A percentile compares a stretch with the other conserved stretches of the same genome.
These are phyloP conservation scores for Drosophila mauritiana DNA, from an alignment of 1,140 invertebrate species.

Conservation along the genomic window DNA sequence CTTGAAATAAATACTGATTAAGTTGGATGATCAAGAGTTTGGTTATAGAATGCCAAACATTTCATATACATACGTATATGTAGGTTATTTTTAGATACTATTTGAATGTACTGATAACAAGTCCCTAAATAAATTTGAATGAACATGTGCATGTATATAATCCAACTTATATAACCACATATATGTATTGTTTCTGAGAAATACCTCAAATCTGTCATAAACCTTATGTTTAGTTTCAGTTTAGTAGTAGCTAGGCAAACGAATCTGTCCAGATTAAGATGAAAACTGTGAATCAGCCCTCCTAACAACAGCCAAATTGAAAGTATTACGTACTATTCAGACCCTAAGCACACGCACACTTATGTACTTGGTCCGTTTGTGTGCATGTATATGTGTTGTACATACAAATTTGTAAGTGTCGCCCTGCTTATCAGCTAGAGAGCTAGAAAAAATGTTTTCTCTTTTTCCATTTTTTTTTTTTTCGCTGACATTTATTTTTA, in stretches of 20 bases:
- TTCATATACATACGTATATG: too few species aligned
- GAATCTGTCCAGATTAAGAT: constrained; percentile 5
- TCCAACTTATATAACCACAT: background rate
- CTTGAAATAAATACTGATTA: too few species aligned
- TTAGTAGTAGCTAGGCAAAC: background rate
- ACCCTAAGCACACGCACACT: constrained; percentile 29
- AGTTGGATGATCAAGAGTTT: too few species aligned
- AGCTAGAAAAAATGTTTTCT: constrained; percentile 79
- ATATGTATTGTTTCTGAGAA: too few species aligned
- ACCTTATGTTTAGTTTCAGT: too few species aligned
- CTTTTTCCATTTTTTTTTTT: constrained; percentile 56
- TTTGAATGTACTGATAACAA: background rate
- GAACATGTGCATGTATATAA: background rate
- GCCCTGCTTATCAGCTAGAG: constrained; percentile 70
- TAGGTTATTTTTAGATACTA: too few species aligned
- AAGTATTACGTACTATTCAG: constrained; percentile 27
- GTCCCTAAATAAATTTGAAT: background rate
- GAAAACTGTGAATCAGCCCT: constrained; percentile 22
- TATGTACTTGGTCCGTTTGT: constrained; percentile 24
- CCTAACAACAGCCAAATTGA: constrained; percentile 35
- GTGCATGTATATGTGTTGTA: constrained; percentile 6
- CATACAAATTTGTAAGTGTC: constrained; percentile 35
- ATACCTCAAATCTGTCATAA: too few species aligned
- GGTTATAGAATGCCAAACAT: too few species aligned
- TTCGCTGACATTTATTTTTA: constrained; percentile 74